Conservation (phyloP, 2,888 invertebrate genomes). For the Doris montereyensis region DNA sequence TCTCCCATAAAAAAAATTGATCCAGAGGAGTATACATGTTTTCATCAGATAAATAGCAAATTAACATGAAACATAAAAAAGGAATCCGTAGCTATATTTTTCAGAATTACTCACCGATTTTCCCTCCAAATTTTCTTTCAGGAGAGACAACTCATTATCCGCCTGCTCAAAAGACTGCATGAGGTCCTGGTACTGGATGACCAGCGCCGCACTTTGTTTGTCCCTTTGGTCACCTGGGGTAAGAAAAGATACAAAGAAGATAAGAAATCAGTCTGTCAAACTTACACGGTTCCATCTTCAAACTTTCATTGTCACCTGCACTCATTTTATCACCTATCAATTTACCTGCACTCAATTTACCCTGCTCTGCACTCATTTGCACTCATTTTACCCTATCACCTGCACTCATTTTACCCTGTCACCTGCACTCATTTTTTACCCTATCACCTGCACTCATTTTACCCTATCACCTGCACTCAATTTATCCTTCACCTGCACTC, state of each 20-base stretch:
- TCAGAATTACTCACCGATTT: slow-evolving; percentile 62
- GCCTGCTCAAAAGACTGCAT: slow-evolving; percentile 79
- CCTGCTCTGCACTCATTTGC: too few relatives aligned
- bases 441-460: too few relatives aligned
- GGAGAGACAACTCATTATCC: slow-evolving; percentile 77
- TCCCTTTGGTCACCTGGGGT: slow-evolving; percentile 68
- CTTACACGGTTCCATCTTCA: background rate
- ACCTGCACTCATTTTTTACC: too few relatives aligned
- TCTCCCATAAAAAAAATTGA: too few relatives aligned
- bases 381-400: too few relatives aligned
- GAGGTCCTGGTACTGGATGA: slow-evolving; percentile 80
- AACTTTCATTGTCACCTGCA: background rate
- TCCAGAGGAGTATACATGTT: background rate
- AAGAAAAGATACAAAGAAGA: slow-evolving; percentile 36
- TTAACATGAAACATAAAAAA: too few relatives aligned
- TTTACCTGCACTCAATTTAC: too few relatives aligned
- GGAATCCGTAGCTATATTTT: background rate
- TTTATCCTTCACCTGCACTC: too few relatives aligned
- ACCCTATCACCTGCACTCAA: too few relatives aligned
- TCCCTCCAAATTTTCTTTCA: slow-evolving; percentile 76
- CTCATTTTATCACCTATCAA: background rate
- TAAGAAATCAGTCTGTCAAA: too few relatives aligned
- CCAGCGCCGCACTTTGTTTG: slow-evolving; percentile 75
- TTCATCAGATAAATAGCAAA: background rate
- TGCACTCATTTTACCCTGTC: too few relatives aligned